Conservation (phyloP, 2,113 vertebrate genomes). For the Cavia aperea region DNA sequence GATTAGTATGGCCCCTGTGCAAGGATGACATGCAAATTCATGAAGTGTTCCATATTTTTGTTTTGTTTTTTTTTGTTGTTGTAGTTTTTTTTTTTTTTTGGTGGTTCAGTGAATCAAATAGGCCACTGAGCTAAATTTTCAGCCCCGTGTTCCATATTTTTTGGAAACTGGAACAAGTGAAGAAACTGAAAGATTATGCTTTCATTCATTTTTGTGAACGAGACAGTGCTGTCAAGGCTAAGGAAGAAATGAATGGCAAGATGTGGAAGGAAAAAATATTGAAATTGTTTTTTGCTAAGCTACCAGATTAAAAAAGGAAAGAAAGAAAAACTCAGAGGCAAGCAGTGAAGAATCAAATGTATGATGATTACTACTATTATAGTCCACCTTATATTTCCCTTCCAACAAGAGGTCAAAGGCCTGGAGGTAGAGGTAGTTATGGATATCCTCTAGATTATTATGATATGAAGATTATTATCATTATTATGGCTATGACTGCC, state of each 20-base stretch:
- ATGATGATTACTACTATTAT: constrained; percentile 99
- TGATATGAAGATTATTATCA: constrained; percentile 97
- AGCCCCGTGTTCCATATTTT: too few relatives aligned
- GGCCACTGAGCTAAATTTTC: too few relatives aligned
- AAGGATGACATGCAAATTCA: too few relatives aligned
- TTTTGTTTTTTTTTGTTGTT: too few relatives aligned
- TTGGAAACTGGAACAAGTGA: constrained; percentile 92
- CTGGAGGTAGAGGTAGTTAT: constrained; percentile 91
- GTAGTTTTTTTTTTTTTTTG: too few relatives aligned
- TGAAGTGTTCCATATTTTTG: too few relatives aligned
- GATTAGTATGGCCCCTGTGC: too few relatives aligned
- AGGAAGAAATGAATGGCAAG: constrained; percentile 97
- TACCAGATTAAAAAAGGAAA: constrained; percentile 98
- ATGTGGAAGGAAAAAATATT: constrained; percentile 94
- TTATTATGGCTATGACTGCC: constrained; percentile 98
- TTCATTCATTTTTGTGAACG: constrained; percentile 97
- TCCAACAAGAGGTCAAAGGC: constrained; percentile 88
- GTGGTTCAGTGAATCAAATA: too few relatives aligned
- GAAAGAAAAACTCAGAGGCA: constrained; percentile 98
- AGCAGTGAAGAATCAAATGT: constrained; percentile 95
- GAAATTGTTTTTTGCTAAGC: constrained; percentile 90
- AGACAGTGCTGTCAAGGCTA: constrained; percentile 95
- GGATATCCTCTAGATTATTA: constrained; percentile 96
- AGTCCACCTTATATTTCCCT: constrained; percentile 92
- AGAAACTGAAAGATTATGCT: constrained; percentile 98